A percentile compares a stretch with the other conserved stretches of the same genome.
phyloP scores from a whole-genome alignment of 1,140 invertebrate genomes.

The Telenomus remus region DNA sequence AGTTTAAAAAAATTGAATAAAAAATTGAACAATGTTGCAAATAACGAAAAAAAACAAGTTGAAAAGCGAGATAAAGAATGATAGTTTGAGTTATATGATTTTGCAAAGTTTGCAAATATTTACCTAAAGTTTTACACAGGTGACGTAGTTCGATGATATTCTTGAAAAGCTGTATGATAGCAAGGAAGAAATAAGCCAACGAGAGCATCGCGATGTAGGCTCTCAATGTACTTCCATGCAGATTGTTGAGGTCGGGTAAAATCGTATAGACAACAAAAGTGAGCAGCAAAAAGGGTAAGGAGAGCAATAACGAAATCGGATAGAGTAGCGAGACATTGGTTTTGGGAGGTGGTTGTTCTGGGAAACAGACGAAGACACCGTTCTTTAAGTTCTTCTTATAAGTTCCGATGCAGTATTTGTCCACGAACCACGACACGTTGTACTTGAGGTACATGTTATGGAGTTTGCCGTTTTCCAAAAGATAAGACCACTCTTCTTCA shows the following conservation, averaged over 20 bases:
- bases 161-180: slow-evolving; percentile 68
- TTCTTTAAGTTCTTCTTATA: slow-evolving; percentile 22
- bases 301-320: slow-evolving; percentile 71
- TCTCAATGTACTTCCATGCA: slow-evolving; percentile 76
- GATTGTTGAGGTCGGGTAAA: slow-evolving; percentile 75
- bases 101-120: slow-evolving; percentile 15
- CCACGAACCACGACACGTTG: slow-evolving; percentile 24
- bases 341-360: neutral
- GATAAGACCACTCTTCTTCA: too few species aligned
- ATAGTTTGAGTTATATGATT: too few species aligned
- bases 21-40: too few species aligned
- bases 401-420: slow-evolving; percentile 62
- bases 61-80: too few species aligned
- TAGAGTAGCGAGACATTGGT: neutral
- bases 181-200: slow-evolving; percentile 72
- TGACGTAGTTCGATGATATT: slow-evolving; percentile 3
- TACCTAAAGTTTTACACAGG: slow-evolving; percentile 45
- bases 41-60: too few species aligned
- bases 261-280: slow-evolving; percentile 76
- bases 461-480: slow-evolving; percentile 65
- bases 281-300: slow-evolving; percentile 74
- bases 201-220: slow-evolving; percentile 74
- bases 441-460: slow-evolving; percentile 3
- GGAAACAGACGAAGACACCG: slow-evolving; percentile 48
- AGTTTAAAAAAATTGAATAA: too few species aligned